phyloP scores from a whole-genome alignment of 2,797 vertebrate genomes.

The Amphiprion clarkii region DNA sequence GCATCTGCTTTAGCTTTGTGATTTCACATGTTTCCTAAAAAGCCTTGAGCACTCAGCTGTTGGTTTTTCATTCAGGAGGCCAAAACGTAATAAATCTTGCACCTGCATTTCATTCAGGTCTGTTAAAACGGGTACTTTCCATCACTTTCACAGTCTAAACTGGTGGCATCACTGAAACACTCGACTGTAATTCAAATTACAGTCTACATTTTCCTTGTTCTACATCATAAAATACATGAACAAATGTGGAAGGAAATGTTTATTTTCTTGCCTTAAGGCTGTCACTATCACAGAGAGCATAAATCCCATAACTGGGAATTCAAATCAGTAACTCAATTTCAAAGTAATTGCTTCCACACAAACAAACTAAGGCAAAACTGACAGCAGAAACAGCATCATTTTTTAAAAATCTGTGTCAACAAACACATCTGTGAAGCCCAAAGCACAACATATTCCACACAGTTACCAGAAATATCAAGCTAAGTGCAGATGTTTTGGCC shows the following conservation, averaged over 20 bases:
- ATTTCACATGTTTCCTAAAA: not conserved
- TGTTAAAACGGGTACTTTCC: not conserved
- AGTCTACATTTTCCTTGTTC: too few species aligned
- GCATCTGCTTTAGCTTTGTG: not conserved
- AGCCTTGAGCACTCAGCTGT: not conserved
- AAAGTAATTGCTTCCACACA: not conserved
- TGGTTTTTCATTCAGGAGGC: not conserved
- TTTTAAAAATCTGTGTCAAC: constrained; percentile 26
- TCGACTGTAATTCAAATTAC: too few species aligned
- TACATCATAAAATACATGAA: not conserved
- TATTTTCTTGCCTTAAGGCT: not conserved
- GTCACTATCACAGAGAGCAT: not conserved
- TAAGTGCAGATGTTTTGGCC: constrained; percentile 16
- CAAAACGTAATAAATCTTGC: not conserved
- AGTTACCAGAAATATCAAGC: not conserved
- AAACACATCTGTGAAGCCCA: constrained; percentile 19
- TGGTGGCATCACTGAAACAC: not conserved
- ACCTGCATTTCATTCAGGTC: not conserved
- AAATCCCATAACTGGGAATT: constrained; percentile 17
- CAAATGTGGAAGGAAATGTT: not conserved
- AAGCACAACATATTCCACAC: not conserved
- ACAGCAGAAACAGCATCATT: constrained; percentile 16
- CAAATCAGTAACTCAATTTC: constrained; percentile 11
- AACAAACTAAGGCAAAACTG: not conserved
- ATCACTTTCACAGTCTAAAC: not conserved